Conservation (phyloP, 2,113 vertebrate species). For the Eptesicus fuscus region DNA sequence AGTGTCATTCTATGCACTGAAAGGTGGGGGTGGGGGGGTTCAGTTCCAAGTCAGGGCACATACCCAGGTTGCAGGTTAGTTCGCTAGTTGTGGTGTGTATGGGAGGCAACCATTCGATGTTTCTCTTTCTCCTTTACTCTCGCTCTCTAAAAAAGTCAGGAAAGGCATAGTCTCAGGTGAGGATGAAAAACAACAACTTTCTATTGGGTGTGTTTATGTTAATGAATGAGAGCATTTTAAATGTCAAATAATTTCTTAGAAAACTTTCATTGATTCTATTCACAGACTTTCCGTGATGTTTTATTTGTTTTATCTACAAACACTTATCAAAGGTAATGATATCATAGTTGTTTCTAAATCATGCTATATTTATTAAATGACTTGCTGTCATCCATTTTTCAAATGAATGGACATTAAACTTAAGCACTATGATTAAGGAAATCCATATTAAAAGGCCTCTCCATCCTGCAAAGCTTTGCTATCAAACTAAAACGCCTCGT, state of each 20-base stretch:
- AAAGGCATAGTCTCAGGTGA: not conserved
- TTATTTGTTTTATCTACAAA: constrained; percentile 61
- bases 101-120: no score
- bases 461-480: not conserved
- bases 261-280: constrained; percentile 61
- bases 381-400: not conserved
- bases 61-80: no score
- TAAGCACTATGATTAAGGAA: not conserved
- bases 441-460: not conserved
- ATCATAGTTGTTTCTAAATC: not conserved
- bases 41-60: no score
- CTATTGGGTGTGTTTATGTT: not conserved
- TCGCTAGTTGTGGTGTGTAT: no score
- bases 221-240: not conserved
- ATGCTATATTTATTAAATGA: not conserved
- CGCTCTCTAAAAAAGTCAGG: no score
- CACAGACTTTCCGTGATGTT: constrained; percentile 73
- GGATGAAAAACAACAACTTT: not conserved
- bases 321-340: constrained; percentile 76
- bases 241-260: not conserved
- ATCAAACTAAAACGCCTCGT: not conserved
- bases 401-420: not conserved
- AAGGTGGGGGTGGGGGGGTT: no score
- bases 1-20: no score
- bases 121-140: no score